Evolutionary conservation across 2,797 vertebrate species (phyloP).

Genomic region (Clamator glandarius): DNA sequence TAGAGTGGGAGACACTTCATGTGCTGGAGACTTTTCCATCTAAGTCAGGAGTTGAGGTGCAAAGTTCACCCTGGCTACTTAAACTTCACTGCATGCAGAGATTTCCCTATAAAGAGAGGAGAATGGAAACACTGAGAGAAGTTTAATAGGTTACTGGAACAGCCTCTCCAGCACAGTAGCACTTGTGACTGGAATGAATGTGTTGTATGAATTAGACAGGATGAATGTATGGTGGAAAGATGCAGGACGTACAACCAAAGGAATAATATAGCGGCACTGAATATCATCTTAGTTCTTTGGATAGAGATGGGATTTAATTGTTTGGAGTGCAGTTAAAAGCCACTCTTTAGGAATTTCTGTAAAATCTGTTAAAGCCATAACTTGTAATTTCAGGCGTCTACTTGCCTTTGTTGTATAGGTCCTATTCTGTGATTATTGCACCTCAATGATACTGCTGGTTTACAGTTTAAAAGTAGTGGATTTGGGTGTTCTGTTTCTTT

Average conservation of each 20-base stretch:
- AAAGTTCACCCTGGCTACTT: neutral
- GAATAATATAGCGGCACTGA: neutral
- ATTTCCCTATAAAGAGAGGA: neutral
- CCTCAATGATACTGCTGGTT: neutral
- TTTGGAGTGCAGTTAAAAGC: neutral
- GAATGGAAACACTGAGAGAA: neutral
- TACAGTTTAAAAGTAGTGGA: neutral
- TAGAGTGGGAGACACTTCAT: neutral
- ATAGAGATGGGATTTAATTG: neutral
- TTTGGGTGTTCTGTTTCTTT: no score
- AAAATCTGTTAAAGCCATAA: neutral
- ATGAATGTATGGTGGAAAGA: neutral
- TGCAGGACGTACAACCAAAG: neutral
- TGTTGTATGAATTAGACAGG: neutral
- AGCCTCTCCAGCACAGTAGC: neutral
- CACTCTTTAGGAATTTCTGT: neutral
- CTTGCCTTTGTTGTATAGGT: neutral
- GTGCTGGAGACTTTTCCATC: neutral
- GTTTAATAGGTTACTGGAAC: neutral
- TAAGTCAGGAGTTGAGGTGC: neutral
- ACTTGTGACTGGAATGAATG: neutral
- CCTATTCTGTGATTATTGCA: neutral
- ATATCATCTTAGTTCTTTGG: neutral
- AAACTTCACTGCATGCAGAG: neutral
- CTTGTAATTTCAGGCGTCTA: neutral